phyloP scores from a whole-genome alignment of 2,113 vertebrate species.

The Telmatochromis brichardi region DNA sequence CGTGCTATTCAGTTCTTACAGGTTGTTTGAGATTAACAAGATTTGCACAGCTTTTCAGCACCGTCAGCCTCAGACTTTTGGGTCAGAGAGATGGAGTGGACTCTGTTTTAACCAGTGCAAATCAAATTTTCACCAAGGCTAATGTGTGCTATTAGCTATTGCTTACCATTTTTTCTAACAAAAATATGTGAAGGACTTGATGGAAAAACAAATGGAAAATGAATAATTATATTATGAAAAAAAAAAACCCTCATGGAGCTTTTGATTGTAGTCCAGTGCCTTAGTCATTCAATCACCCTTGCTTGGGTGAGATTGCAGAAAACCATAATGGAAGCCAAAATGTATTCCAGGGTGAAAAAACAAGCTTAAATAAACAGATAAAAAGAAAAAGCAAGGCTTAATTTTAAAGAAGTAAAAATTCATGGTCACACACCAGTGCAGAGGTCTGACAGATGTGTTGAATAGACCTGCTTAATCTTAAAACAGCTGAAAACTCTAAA shows the following conservation, averaged over 20 bases:
- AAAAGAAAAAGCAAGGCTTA: not conserved
- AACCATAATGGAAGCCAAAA: not conserved
- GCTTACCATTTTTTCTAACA: not conserved
- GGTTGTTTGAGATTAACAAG: not conserved
- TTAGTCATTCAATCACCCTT: not conserved
- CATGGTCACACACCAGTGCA: not conserved
- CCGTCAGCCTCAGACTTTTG: not conserved
- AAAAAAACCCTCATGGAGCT: rapidly evolving
- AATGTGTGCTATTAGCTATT: not conserved
- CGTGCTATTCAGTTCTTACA: not conserved
- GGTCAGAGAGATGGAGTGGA: not conserved
- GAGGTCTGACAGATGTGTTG: not conserved
- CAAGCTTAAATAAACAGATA: not conserved
- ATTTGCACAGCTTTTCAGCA: not conserved
- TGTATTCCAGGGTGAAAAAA: not conserved
- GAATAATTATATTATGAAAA: not conserved
- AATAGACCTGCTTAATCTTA: not conserved
- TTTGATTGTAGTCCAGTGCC: not conserved
- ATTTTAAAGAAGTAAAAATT: not conserved
- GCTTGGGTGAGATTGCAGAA: not conserved
- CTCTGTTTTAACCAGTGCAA: not conserved
- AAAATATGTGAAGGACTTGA: not conserved
- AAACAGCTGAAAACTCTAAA: not conserved
- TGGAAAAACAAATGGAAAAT: not conserved
- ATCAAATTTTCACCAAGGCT: not conserved